Percentiles rank a stretch among this genome's conserved stretches.
Evolutionary conservation across 1,140 invertebrate species (phyloP).

Genomic region (Pseudomyrmex pallidus): DNA sequence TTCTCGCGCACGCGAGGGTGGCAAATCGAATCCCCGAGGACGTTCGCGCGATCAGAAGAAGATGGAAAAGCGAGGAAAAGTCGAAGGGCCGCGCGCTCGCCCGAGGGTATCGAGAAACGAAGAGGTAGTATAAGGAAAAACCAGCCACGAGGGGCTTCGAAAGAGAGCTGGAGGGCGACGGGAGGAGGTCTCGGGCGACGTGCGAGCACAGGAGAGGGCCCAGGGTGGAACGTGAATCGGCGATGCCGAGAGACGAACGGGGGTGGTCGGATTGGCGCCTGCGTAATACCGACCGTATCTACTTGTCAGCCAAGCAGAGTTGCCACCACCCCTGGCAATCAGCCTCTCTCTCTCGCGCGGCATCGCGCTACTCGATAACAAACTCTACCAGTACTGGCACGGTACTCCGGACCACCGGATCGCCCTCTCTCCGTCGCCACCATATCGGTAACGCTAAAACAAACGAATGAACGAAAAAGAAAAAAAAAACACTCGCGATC

Average conservation of each 20-base stretch:
- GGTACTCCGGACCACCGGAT: conserved; percentile 81
- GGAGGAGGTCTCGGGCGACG: conserved; percentile 45
- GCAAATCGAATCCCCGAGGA: conserved; percentile 57
- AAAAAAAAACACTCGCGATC: conserved; percentile 8
- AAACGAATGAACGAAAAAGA: neutral
- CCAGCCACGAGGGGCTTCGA: conserved; percentile 46
- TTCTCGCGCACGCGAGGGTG: conserved; percentile 54
- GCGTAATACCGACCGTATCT: conserved; percentile 64
- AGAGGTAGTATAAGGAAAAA: conserved; percentile 62
- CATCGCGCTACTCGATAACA: conserved; percentile 81
- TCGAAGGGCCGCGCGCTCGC: conserved; percentile 33
- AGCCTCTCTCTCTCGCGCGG: conserved; percentile 53
- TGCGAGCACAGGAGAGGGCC: conserved; percentile 20
- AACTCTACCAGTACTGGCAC: conserved; percentile 83
- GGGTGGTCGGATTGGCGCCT: conserved; percentile 62
- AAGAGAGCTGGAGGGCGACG: conserved; percentile 47
- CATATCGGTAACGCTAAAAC: conserved; percentile 58
- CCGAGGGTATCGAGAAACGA: conserved; percentile 47
- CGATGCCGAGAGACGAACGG: conserved; percentile 42
- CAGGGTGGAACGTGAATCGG: neutral
- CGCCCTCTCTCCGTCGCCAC: conserved; percentile 61
- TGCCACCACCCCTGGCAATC: conserved; percentile 76
- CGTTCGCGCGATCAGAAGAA: conserved; percentile 58
- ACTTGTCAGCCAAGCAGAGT: conserved; percentile 78
- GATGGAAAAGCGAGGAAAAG: conserved; percentile 60